Conservation (phyloP, 37 sponge, comb jelly and placozoan species). For the Beroe ovata region DNA sequence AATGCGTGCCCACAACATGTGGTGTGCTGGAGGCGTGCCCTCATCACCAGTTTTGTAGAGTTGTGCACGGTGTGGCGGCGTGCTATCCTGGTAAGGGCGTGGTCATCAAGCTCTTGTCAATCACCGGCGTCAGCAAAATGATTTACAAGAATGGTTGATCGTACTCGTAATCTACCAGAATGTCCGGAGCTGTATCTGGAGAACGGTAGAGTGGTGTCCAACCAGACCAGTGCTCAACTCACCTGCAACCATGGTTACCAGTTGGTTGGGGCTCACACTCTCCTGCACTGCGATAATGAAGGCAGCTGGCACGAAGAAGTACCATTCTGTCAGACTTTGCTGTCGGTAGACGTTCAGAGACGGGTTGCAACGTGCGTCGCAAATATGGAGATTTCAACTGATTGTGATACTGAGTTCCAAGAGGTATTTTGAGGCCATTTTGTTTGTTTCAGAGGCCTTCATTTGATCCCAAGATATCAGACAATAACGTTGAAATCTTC, state of each 20-base stretch:
- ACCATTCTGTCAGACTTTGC: neutral
- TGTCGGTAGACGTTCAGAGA: neutral
- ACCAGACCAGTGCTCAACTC: neutral
- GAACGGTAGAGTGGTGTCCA: neutral
- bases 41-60: neutral
- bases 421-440: too few species aligned
- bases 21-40: neutral
- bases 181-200: neutral
- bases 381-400: neutral
- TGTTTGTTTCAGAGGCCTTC: too few species aligned
- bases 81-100: too few species aligned
- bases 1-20: neutral
- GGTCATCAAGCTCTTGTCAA: too few species aligned
- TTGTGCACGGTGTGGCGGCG: neutral
- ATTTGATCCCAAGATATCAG: too few species aligned
- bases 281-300: neutral
- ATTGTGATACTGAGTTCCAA: neutral
- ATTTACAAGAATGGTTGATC: too few species aligned
- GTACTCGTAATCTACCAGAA: too few species aligned
- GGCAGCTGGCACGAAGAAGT: neutral
- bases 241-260: neutral
- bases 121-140: too few species aligned
- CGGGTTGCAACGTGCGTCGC: neutral
- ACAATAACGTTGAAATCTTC: too few species aligned
- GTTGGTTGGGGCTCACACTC: neutral